Base-by-base conservation (phyloP, 2,888 invertebrate genomes). In the Eulithis testata region DNA sequence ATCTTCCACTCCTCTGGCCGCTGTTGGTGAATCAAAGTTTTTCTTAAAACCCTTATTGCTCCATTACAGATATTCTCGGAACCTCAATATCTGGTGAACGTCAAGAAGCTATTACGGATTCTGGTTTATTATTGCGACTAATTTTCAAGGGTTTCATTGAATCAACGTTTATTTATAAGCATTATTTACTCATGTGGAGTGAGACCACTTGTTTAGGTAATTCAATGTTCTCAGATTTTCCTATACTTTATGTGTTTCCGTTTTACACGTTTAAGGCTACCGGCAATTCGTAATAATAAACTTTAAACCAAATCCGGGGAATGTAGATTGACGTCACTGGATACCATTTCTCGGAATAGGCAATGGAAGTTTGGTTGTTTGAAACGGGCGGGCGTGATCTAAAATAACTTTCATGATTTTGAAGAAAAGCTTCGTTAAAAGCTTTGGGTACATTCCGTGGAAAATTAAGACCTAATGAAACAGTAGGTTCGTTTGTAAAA, bases 311-410 rank as follows among this genome's bases (percentile, higher is more conserved):
- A 21, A 63, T 84, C 85, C 84, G 43, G 45, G 76, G 83, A 87
- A 86, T 77, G 76, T 76, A 78, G 72, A 82, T 81, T 88, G 88
- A 90, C 90, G 90, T 89, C 89, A 91, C 74, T 76, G 75, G 76
- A 73, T 80, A 81, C 77, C 69, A 78, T 76, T 88, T 86, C 88
- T 76, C 43, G 77, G 87, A 88, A 89, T 77, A 76, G 75, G 71
- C 75, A 69, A 78, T 80, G 77, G 71, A 78, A 80, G 78, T 77
- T 84, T 78, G 74, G 73, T 80, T 81, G 71, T 82, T 80, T 77
- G 80, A 81, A 79, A 76, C n/a, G 44, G 27, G 44, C 70, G 68
- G 51, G 70, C 73, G 70, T 71, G 74, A 65, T 66, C 76, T 63
- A 78, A 87, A 85, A 84, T 84, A 84, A 81, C 79, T 76, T 72